Base-by-base conservation (phyloP, 2,888 invertebrate genomes). In the Polyommatus iphigenia region DNA sequence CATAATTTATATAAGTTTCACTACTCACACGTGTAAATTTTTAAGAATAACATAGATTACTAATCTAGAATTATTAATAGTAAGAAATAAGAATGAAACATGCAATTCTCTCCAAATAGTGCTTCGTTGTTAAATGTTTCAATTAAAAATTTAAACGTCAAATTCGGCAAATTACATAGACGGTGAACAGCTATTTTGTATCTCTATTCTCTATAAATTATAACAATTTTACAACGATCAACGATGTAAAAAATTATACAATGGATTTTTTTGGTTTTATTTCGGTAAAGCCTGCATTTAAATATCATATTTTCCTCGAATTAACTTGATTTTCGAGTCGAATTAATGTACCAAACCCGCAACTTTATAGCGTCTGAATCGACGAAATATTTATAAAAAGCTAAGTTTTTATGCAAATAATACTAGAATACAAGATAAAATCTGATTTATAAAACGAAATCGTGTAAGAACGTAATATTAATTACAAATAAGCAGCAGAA, bases 371-470 rank as follows among this genome's bases (percentile, higher is more conserved):
- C 6, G 20, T 59, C 20, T 59, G 59, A 20, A 59, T 59, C 20
- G 15, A 3, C 20, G 15, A 3, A 59, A n/a, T 7, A 59, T 59
- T 20, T 57, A 57, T 15, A 15, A 50, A 59, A 59, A 8, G 20
- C 20, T 57, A 10, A 62, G 20, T 36, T 77, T 20, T 32, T 54
- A n/a, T 77, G 36, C 18, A 29, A 20, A 18, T 41, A 77, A 57
- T 32, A 46, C 24, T 50, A 50, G 50, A 50, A n/a, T 24, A 71
- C n/a, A 24, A 36, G 71, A 71, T 71, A 36, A 36, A 29, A 71
- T 71, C 32, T 32, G 32, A 71, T 71, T 71, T 71, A 32, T 71
- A 71, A 71, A 36, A 71, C 32, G n/a, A 71, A 59, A 59, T 59
- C 18, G 20, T n/a, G 20, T 59, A 59, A 20, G 8, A 59, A 59